phyloP scores from a whole-genome alignment of 2,113 vertebrate species.

The Pelodiscus sinensis region DNA sequence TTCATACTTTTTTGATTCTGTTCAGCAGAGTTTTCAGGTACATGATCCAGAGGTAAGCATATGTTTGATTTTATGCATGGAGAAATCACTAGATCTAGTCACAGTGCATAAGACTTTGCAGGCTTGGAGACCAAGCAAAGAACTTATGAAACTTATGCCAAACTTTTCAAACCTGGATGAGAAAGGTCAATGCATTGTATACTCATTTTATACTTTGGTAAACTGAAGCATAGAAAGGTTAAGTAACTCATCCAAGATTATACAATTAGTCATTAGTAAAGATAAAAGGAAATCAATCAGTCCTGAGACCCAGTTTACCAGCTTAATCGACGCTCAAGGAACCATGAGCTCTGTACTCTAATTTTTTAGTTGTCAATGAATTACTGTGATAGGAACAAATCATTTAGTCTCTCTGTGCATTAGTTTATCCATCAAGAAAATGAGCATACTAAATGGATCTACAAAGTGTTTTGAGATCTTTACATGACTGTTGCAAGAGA shows the following conservation, averaged over 20 bases:
- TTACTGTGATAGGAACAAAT: neutral
- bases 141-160: neutral
- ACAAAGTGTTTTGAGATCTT: neutral
- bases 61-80: neutral
- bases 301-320: rapidly evolving
- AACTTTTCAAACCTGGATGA: neutral
- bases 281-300: neutral
- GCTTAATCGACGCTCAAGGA: neutral
- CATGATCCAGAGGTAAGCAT: neutral
- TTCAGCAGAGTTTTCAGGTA: neutral
- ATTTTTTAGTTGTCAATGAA: no score
- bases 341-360: neutral
- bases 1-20: neutral
- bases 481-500: neutral
- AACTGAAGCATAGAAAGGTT: neutral
- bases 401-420: rapidly evolving
- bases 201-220: neutral
- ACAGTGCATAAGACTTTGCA: neutral
- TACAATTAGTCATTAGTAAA: neutral
- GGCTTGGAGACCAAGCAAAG: neutral
- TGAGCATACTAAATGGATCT: rapidly evolving
- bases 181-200: neutral
- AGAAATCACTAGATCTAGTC: neutral
- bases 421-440: neutral
- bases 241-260: neutral